A percentile compares a stretch with the other conserved stretches of the same genome.
Evolutionary conservation across 2,797 vertebrate species (phyloP).

Genomic region (Tenualosa ilisha): DNA sequence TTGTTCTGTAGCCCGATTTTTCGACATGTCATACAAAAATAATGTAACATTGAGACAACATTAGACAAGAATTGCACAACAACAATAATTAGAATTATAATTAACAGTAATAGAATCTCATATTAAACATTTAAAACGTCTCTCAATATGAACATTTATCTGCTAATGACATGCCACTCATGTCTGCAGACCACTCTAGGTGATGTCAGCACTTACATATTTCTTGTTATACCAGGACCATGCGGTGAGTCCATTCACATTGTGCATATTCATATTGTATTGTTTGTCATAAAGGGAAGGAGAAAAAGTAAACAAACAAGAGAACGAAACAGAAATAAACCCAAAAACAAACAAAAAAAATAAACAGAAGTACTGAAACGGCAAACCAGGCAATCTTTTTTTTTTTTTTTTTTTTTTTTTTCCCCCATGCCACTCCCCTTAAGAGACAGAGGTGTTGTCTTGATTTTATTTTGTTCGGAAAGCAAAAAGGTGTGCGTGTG

Average conservation of each 20-base stretch:
- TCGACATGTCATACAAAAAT: constrained; percentile 89
- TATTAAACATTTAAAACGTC: constrained; percentile 95
- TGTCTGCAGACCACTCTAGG: constrained; percentile 51
- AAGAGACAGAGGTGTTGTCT: constrained; percentile 53
- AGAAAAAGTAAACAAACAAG: constrained; percentile 53
- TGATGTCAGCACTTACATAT: constrained; percentile 52
- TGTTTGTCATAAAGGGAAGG: constrained; percentile 67
- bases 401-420: constrained; percentile 41
- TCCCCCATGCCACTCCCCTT: constrained; percentile 55
- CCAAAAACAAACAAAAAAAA: constrained; percentile 35
- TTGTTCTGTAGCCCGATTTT: constrained; percentile 78
- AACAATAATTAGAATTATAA: constrained; percentile 87
- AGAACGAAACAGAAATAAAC: constrained; percentile 55
- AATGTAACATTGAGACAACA: constrained; percentile 97
- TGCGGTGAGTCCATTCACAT: constrained; percentile 73
- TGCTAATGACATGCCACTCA: constrained; percentile 81
- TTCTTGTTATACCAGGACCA: constrained; percentile 64
- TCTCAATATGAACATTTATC: constrained; percentile 90
- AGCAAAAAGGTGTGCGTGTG: constrained; percentile 44
- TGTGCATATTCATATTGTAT: constrained; percentile 77
- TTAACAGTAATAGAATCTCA: constrained; percentile 93
- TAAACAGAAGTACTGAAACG: constrained; percentile 22
- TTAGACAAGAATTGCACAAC: constrained; percentile 88
- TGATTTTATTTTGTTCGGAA: not conserved
- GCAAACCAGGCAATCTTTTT: constrained; percentile 19